These are phyloP conservation scores for Xenopus tropicalis DNA, from an alignment of 2,113 vertebrate species.

Conservation along the genomic window UCB_Xtro_10.0 CM004449.2:52380501-52381000, in stretches of 20 bases:
- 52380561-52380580: background rate
- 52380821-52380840: background rate
- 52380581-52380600: background rate
- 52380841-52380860: background rate
- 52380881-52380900: too few species aligned
- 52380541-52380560: background rate
- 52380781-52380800: conserved; percentile 2
- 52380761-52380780: conserved; percentile 1
- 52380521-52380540: conserved; percentile 4
- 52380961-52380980: too few species aligned
- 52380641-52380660: background rate
- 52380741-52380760: conserved; percentile 3
- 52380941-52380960: too few species aligned
- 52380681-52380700: background rate
- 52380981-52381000: too few species aligned
- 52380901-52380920: background rate
- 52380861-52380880: background rate
- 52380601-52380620: background rate
- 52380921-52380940: background rate
- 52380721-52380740: conserved; percentile 3
- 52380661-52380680: background rate
- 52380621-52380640: background rate
- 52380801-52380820: background rate
- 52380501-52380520: background rate
- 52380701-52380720: background rate